These are phyloP conservation scores for Cynopterus sphinx DNA, from an alignment of 2,797 vertebrate genomes.

Conservation along the genomic window DNA sequence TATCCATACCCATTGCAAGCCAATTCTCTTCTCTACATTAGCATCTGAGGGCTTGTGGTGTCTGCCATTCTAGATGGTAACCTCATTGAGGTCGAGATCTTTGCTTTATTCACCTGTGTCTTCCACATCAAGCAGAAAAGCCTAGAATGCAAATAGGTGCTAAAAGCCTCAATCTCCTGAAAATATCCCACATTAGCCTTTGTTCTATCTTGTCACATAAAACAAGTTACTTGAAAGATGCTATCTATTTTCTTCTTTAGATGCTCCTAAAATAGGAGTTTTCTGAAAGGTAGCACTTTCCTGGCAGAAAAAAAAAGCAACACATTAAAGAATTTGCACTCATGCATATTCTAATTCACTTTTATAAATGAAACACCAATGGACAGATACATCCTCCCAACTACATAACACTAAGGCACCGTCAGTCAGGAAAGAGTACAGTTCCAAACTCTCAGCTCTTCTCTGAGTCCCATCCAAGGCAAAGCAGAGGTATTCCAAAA, in stretches of 20 bases:
- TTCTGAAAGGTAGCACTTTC: conserved; percentile 5
- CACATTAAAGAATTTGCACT: conserved; percentile 30
- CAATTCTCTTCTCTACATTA: not conserved
- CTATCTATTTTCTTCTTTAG: not conserved
- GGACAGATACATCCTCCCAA: conserved; percentile 40
- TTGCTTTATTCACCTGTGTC: not conserved
- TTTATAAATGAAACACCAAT: not conserved
- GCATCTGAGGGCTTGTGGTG: not conserved
- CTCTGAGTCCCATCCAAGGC: not conserved
- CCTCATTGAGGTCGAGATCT: not conserved
- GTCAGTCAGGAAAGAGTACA: not conserved
- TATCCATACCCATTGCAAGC: not conserved
- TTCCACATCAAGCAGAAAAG: not conserved
- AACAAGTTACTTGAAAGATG: conserved; percentile 37
- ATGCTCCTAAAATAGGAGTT: conserved; percentile 29
- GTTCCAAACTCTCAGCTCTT: not conserved
- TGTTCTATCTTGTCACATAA: not conserved
- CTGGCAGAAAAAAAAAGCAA: not conserved
- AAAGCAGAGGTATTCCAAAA: not conserved
- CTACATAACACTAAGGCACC: not conserved
- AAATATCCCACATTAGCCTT: not conserved
- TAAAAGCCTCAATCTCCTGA: not conserved
- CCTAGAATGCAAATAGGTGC: not conserved
- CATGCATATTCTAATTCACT: conserved; percentile 38
- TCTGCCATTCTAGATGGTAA: not conserved